Conservation (phyloP, 2,888 invertebrate genomes). For the Serripes groenlandicus region DNA sequence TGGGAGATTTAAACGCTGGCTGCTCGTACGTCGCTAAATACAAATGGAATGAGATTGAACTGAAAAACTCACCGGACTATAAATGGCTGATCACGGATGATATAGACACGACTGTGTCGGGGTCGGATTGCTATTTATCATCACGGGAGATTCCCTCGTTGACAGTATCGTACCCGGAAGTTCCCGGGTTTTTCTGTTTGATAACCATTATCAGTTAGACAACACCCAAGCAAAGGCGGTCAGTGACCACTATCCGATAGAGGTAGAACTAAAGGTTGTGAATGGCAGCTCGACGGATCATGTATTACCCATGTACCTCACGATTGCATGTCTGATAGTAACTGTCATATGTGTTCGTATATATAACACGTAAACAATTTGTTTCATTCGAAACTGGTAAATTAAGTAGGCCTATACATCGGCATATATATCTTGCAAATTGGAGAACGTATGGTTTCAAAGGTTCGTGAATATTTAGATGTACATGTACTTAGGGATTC, state of each 20-base stretch:
- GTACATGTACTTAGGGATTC: no score
- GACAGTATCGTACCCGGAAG: conserved; percentile 19
- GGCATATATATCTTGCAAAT: no score
- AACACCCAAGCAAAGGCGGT: conserved; percentile 30
- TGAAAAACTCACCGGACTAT: conserved; percentile 67
- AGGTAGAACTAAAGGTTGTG: conserved; percentile 27
- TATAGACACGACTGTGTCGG: conserved; percentile 75
- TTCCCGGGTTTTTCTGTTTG: conserved; percentile 38
- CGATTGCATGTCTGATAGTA: no score
- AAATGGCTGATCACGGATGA: conserved; percentile 78
- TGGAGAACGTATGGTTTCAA: no score
- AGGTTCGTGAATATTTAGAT: no score
- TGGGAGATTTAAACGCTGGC: conserved; percentile 82
- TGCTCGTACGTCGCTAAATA: conserved; percentile 75
- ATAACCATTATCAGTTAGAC: conserved; percentile 33
- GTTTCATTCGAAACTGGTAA: no score
- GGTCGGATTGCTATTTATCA: conserved; percentile 73
- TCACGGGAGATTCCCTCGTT: conserved; percentile 28
- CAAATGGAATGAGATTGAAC: conserved; percentile 69
- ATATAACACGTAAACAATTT: no score
- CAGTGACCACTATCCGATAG: conserved; percentile 63
- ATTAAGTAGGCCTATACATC: no score
- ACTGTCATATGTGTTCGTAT: no score
- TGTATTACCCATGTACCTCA: no score
- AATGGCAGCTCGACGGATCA: no score